Base-by-base conservation (phyloP, 37 sponge, comb jelly and placozoan species). In the Spongilla lacustris region DNA sequence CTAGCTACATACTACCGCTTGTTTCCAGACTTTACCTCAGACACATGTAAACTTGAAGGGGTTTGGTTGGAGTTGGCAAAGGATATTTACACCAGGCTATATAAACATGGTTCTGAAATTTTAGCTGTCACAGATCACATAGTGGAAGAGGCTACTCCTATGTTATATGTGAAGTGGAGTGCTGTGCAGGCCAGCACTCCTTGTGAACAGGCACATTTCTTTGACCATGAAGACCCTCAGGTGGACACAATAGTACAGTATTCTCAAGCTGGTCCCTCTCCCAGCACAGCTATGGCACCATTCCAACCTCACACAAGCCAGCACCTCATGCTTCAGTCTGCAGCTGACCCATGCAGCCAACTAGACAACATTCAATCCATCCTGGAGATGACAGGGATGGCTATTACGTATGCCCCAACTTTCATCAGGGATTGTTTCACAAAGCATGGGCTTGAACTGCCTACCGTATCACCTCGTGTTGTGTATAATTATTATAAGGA, bases 1-100 rank as follows among this genome's bases (percentile, higher is more conserved):
- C 6, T 74, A 25, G 48, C 22, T 17, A 78, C 37, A 36, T 91
- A 91, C 70, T 91, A 91, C 28, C 6, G 33, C 1, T 2, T 84
- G 8, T 91, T 91, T 66, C 92, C 92, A 26, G 71, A 82, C 38
- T 10, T 26, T 27, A 41, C 71, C 30, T 4, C 79, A 50, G 25
- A n/a, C n/a, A n/a, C n/a, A n/a, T n/a, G 14, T 22, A 58, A 22
- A 27, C 31, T 79, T 34, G 77, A 76, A 73, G 41, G 41, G 34
- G 30, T 38, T n/a, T 84, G 77, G 77, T 46, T 67, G 2, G 34
- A 36, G 10, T 25, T 84, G 27, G 85, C 77, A 24, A 28, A 68
- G 27, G 31, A 67, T 36, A 23, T 67, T 17, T 84, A 74, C 36
- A 67, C n/a, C 2, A 68, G 22, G 69, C 26, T 88, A 9, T 31